Evolutionary conservation across 2,797 vertebrate genomes (phyloP).

Genomic region (Urosaurus nigricauda): DNA sequence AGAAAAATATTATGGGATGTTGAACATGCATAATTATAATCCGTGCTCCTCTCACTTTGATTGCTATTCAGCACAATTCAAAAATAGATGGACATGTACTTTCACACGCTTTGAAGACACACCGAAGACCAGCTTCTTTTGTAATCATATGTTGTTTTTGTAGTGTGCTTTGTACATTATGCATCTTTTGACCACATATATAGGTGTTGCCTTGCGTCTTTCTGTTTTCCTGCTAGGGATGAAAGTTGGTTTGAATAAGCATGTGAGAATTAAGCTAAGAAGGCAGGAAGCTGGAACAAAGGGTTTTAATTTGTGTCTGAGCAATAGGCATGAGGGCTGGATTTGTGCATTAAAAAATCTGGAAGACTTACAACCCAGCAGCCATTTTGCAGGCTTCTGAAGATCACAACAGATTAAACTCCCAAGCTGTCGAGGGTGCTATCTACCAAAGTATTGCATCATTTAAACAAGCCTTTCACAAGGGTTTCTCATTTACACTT

Average conservation of each 20-base stretch:
- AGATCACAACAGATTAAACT: not conserved
- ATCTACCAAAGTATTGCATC: not conserved
- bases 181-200: not conserved
- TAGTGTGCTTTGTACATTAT: not conserved
- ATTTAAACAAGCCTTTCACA: not conserved
- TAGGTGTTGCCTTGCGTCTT: not conserved
- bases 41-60: not conserved
- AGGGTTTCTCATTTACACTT: not conserved
- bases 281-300: not conserved
- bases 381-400: not conserved
- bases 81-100: not conserved
- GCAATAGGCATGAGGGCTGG: not conserved
- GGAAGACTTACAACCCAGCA: not conserved
- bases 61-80: not conserved
- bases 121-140: not conserved
- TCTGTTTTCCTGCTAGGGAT: not conserved
- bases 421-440: not conserved
- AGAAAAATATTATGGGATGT: constrained; percentile 57
- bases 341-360: not conserved
- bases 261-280: not conserved
- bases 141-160: constrained; percentile 13
- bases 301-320: not conserved
- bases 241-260: not conserved
- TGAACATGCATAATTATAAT: constrained; percentile 29
- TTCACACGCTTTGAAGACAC: rapidly evolving